Evolutionary conservation across 1,140 invertebrate genomes (phyloP).

Genomic region (Tribolium castaneum): DNA sequence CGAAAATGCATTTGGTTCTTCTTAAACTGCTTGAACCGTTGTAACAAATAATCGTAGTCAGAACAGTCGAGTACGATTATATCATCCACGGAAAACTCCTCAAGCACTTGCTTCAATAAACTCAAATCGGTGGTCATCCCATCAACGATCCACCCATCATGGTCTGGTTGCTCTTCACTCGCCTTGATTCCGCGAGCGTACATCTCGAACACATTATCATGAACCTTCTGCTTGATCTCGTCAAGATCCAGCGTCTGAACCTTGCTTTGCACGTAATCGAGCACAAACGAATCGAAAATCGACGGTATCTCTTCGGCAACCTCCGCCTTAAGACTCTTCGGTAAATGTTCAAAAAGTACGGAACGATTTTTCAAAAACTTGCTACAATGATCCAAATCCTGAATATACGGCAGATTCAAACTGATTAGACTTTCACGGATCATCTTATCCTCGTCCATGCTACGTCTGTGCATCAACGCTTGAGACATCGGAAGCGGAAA

Average conservation of each 20-base stretch:
- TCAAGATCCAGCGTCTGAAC: constrained; percentile 61
- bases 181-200: constrained; percentile 62
- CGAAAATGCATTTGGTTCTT: constrained; percentile 42
- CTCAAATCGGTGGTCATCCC: constrained; percentile 66
- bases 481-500: neutral
- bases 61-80: constrained; percentile 67
- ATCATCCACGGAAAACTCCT: constrained; percentile 67
- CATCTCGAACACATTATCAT: constrained; percentile 55
- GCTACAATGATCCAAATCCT: constrained; percentile 16
- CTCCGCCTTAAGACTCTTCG: constrained; percentile 48
- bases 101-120: constrained; percentile 63
- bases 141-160: constrained; percentile 70
- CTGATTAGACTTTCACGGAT: neutral
- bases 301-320: constrained; percentile 46
- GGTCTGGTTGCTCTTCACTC: constrained; percentile 60
- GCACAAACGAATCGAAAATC: constrained; percentile 55
- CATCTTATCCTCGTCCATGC: neutral
- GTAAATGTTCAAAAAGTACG: constrained; percentile 47
- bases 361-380: constrained; percentile 46
- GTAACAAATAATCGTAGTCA: constrained; percentile 62
- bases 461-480: neutral
- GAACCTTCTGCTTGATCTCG: constrained; percentile 60
- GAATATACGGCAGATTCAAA: neutral
- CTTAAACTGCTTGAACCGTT: constrained; percentile 48
- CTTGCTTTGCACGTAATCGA: constrained; percentile 60